These are phyloP conservation scores for Halcyon senegalensis DNA, from an alignment of 2,113 vertebrate species.

Conservation along the genomic window DNA sequence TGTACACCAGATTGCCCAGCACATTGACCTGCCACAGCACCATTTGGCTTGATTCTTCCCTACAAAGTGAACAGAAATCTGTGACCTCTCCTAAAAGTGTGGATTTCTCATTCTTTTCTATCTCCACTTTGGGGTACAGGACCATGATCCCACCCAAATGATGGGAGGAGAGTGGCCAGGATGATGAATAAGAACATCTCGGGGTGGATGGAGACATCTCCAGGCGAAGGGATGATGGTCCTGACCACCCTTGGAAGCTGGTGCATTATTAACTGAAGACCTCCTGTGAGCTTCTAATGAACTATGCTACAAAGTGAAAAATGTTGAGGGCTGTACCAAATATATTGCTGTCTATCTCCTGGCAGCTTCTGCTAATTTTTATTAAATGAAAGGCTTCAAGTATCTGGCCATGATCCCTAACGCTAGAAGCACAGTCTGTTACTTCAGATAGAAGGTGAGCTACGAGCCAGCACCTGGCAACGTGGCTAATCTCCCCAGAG, in stretches of 20 bases:
- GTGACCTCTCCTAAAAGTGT: neutral
- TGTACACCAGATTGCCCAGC: accelerated
- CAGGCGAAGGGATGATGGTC: neutral
- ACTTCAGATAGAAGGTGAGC: constrained; percentile 27
- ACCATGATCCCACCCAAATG: neutral
- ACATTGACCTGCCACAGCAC: accelerated
- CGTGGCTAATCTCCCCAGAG: constrained; percentile 6
- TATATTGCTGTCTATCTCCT: neutral
- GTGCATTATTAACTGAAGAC: neutral
- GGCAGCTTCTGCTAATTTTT: constrained; percentile 27
- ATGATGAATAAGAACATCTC: neutral
- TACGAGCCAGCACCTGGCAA: neutral
- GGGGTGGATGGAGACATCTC: neutral
- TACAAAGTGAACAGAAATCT: neutral
- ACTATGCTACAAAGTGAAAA: neutral
- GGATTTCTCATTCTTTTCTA: neutral
- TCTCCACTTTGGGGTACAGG: neutral
- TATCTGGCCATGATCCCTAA: neutral
- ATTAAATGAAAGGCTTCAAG: neutral
- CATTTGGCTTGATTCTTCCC: neutral
- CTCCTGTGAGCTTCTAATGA: neutral
- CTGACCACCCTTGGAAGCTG: neutral
- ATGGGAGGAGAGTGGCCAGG: neutral
- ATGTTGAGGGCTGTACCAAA: neutral
- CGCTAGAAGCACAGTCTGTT: neutral